phyloP scores from a whole-genome alignment of 1,140 invertebrate species.

The Philopotamus ludificatus region DNA sequence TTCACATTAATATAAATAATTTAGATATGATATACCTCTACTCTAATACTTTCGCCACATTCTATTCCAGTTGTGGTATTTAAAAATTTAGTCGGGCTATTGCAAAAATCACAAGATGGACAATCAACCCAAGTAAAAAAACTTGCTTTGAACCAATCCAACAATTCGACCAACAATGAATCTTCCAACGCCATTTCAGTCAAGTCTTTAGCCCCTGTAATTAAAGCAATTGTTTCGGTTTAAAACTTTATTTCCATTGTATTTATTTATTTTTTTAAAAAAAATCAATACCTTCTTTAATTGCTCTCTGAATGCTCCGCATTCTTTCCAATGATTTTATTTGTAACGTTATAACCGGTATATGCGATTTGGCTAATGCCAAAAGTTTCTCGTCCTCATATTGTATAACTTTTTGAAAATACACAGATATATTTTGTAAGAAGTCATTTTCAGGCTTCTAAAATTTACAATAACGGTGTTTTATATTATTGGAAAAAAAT shows the following conservation, averaged over 20 bases:
- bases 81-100: constrained; percentile 51
- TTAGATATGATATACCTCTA: constrained; percentile 56
- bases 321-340: constrained; percentile 62
- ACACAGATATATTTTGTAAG: constrained; percentile 54
- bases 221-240: neutral
- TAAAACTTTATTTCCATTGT: neutral
- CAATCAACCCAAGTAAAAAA: constrained; percentile 92
- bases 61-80: constrained; percentile 44
- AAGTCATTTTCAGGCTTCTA: constrained; percentile 45
- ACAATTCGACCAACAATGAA: constrained; percentile 73
- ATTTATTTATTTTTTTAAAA: too few species aligned
- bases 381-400: constrained; percentile 67
- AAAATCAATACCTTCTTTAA: constrained; percentile 52
- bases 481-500: too few species aligned
- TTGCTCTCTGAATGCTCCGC: constrained; percentile 60
- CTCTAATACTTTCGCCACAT: constrained; percentile 54
- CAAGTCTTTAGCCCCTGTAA: neutral
- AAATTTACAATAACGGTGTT: constrained; percentile 2
- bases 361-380: constrained; percentile 56
- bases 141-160: constrained; percentile 87
- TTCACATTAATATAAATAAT: constrained; percentile 17
- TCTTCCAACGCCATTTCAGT: constrained; percentile 66
- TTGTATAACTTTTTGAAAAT: constrained; percentile 60
- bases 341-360: constrained; percentile 64
- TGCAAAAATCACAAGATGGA: constrained; percentile 71